Conservation (phyloP, 2,113 vertebrate genomes). For the Leuciscus idus region DNA sequence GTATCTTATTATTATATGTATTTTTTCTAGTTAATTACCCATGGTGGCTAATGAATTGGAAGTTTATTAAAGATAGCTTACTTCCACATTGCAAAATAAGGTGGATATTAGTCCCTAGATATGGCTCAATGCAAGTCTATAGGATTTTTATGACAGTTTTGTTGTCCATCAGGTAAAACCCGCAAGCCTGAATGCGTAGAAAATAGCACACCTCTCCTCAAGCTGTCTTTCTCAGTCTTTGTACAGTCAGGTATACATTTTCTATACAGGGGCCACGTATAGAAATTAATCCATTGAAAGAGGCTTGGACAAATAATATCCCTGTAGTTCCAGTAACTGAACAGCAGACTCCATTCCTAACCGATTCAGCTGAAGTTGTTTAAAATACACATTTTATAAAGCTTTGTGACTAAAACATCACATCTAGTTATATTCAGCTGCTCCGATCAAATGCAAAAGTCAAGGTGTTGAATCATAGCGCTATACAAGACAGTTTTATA, state of each 20-base stretch:
- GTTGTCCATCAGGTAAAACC: neutral
- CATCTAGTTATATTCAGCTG: neutral
- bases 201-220: neutral
- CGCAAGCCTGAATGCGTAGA: neutral
- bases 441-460: neutral
- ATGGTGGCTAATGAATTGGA: too few relatives aligned
- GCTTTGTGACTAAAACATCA: neutral
- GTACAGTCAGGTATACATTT: neutral
- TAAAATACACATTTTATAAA: neutral
- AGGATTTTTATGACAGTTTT: neutral
- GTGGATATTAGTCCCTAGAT: neutral
- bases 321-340: neutral
- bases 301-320: neutral
- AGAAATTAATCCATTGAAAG: neutral
- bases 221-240: neutral
- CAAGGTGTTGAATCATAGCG: neutral
- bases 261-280: too few relatives aligned
- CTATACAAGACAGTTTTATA: conserved; percentile 9
- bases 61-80: too few relatives aligned
- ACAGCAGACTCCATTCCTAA: neutral
- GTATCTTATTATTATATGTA: too few relatives aligned
- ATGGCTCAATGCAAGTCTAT: neutral
- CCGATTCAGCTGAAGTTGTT: neutral
- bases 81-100: too few relatives aligned
- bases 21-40: too few relatives aligned